Conservation (phyloP, 2,113 vertebrate species). For the Menura novaehollandiae region DNA sequence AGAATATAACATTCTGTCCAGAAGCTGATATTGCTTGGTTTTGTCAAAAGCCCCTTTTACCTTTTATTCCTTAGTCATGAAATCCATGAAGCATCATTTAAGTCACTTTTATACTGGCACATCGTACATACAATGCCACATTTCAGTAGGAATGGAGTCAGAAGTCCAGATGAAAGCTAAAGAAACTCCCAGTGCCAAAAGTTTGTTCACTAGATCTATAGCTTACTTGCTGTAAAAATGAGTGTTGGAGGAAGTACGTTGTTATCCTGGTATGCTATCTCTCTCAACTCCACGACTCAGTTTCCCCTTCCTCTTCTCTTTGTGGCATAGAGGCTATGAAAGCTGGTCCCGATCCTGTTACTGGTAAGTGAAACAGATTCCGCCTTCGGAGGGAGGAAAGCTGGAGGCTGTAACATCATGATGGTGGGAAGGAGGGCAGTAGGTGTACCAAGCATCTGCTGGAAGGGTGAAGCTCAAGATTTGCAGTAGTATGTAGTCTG, state of each 20-base stretch:
- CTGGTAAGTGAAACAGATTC: neutral
- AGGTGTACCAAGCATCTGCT: neutral
- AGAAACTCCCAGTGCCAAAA: neutral
- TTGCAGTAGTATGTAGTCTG: neutral
- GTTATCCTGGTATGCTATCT: neutral
- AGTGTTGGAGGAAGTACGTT: neutral
- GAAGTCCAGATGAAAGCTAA: neutral
- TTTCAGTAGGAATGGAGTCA: neutral
- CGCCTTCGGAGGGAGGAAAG: neutral
- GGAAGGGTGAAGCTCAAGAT: neutral
- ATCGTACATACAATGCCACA: neutral
- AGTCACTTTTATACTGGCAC: neutral
- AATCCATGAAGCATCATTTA: neutral
- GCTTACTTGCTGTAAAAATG: neutral
- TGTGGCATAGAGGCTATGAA: neutral
- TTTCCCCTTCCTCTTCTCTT: neutral
- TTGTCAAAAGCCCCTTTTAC: neutral
- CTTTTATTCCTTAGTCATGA: neutral
- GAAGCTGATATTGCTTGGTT: neutral
- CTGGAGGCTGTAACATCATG: neutral
- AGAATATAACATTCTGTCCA: neutral
- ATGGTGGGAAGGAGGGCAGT: neutral
- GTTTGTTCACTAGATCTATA: neutral
- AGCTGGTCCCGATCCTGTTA: neutral
- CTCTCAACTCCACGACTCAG: neutral